Evolutionary conservation across 2,888 invertebrate genomes (phyloP).

Genomic region (Apodemia hepburni): DNA sequence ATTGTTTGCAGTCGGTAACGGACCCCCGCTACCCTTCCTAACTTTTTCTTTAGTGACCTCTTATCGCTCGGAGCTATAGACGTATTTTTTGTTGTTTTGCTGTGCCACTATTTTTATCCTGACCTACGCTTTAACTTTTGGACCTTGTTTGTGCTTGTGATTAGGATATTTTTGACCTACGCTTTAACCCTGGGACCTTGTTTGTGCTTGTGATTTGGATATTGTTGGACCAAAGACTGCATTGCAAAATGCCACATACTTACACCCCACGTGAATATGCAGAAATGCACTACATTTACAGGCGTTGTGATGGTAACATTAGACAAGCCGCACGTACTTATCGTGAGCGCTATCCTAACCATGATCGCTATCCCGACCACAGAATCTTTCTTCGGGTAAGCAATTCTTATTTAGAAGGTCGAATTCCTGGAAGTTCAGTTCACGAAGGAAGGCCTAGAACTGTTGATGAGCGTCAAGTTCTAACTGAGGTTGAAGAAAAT

Average conservation of each 20-base stretch:
- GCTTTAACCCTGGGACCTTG: neutral
- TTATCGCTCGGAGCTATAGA: neutral
- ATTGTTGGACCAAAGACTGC: constrained; percentile 4
- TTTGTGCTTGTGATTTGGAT: constrained; percentile 7
- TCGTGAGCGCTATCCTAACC: neutral
- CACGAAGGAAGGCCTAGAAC: constrained; percentile 13
- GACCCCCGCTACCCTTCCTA: neutral
- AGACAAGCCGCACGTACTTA: no score
- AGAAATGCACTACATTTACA: neutral
- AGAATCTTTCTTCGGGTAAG: constrained; percentile 10
- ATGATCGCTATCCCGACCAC: neutral
- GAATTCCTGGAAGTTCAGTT: constrained; percentile 8
- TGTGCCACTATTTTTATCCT: no score
- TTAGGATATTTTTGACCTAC: no score
- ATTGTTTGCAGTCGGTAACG: neutral
- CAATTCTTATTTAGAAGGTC: constrained; percentile 16
- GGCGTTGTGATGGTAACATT: neutral
- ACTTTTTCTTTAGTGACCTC: constrained; percentile 4
- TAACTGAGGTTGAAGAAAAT: constrained; percentile 12
- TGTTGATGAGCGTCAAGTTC: constrained; percentile 10
- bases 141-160: no score
- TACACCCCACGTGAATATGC: neutral
- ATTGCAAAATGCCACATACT: constrained; percentile 1
- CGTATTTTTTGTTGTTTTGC: no score
- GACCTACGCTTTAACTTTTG: no score